These are phyloP conservation scores for Drosophila sulfurigaster DNA, from an alignment of 1,140 invertebrate species.

Conservation along the genomic window DNA sequence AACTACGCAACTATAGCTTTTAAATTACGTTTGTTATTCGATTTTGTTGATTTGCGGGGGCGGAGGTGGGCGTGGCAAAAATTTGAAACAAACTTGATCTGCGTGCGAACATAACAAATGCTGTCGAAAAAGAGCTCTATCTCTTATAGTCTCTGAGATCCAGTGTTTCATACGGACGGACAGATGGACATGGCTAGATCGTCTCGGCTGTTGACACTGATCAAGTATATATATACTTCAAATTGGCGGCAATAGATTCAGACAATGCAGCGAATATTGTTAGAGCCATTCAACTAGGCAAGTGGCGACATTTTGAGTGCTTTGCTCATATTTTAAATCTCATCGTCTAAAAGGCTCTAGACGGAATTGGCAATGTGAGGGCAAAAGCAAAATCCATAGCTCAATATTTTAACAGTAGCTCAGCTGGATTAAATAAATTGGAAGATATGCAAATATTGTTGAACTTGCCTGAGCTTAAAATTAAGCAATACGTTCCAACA, in stretches of 20 bases:
- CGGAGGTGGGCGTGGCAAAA: too few relatives aligned
- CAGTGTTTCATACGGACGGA: too few relatives aligned
- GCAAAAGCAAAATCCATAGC: not conserved
- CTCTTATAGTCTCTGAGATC: too few relatives aligned
- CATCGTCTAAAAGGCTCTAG: slow-evolving; percentile 20
- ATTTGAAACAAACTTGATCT: too few relatives aligned
- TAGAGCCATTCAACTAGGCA: not conserved
- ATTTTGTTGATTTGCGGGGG: too few relatives aligned
- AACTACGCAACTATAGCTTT: too few relatives aligned
- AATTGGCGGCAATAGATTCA: not conserved
- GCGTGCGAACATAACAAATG: too few relatives aligned
- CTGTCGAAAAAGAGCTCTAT: too few relatives aligned
- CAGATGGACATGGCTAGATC: too few relatives aligned
- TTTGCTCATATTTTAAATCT: slow-evolving; percentile 12
- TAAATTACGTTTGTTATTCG: too few relatives aligned
- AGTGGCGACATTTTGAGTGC: not conserved
- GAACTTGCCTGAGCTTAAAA: slow-evolving; percentile 5
- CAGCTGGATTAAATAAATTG: not conserved
- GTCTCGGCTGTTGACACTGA: too few relatives aligned
- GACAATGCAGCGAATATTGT: not conserved
- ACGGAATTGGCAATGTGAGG: slow-evolving; percentile 6
- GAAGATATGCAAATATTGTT: not conserved
- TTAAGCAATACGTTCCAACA: slow-evolving; percentile 16
- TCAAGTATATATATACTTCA: too few relatives aligned
- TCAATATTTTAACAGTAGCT: not conserved